Evolutionary conservation across 1,140 invertebrate genomes (phyloP).

Genomic region (Magallana ariakensis): DNA sequence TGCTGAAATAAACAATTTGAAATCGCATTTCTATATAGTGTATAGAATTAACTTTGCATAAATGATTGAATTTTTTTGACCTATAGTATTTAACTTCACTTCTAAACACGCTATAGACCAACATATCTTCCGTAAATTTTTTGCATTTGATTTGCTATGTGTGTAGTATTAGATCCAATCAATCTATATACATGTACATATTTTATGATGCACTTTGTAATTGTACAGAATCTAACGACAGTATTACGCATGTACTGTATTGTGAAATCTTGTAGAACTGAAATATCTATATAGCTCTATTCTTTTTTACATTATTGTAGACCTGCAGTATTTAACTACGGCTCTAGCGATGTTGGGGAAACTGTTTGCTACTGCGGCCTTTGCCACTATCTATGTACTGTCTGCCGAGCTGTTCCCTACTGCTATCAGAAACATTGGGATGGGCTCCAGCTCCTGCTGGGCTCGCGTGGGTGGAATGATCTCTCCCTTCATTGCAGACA

Average conservation of each 20-base stretch:
- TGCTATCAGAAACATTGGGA: constrained; percentile 88
- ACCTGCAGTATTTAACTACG: constrained; percentile 38
- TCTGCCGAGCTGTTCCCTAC: constrained; percentile 94
- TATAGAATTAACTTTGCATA: background rate
- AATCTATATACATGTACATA: too few species aligned
- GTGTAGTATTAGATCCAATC: too few species aligned
- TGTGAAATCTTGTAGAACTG: too few species aligned
- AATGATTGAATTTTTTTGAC: background rate
- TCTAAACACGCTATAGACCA: background rate
- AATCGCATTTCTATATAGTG: background rate
- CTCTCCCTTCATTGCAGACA: constrained; percentile 81
- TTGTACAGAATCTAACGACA: too few species aligned
- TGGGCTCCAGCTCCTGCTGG: constrained; percentile 88
- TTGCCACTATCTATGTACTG: constrained; percentile 88
- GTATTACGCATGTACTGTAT: too few species aligned
- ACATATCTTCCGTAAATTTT: background rate
- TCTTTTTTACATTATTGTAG: background rate
- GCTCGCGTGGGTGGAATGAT: constrained; percentile 88
- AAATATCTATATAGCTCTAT: background rate
- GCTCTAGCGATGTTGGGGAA: constrained; percentile 87
- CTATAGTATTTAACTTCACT: background rate
- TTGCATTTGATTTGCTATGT: too few species aligned
- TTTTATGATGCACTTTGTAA: too few species aligned
- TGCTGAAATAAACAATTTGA: background rate
- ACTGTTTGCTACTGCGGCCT: constrained; percentile 72